Evolutionary conservation across 2,113 vertebrate species (phyloP), one percentile per base, ranked within the genome.

Genomic region (Cariama cristata): DNA sequence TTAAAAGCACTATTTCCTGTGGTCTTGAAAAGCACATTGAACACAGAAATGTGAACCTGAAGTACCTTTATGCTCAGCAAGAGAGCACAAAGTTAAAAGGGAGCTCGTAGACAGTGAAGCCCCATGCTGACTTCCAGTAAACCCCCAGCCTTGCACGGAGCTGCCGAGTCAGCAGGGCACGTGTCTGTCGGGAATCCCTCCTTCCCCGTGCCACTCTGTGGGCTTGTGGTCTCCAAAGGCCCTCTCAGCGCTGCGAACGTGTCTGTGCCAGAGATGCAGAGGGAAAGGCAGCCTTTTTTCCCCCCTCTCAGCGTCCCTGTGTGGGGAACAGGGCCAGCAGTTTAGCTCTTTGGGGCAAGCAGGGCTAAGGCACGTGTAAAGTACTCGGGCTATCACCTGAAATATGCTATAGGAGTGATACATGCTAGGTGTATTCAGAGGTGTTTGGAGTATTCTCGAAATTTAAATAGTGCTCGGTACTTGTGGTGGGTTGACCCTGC

Each of bases 1-100:
- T 63, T 5, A 58, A 38, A 94, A 56, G 58, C 82, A 71, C n/a
- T 28, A 62, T 91, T 96, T 97, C 97, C 97, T 97, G 95, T 95
- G 87, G 93, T 91, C 91, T 95, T 49, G 38, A 69, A 20, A 55
- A 73, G 74, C 21, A 42, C n/a, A 21, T 1, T 47, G 38, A 95
- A 45, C 15, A 35, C 11, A 87, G 76, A 80, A 32, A 69, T 32
- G 28, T 53, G 75, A 74, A 72, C 33, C 53, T 50, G 24, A 92
- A 55, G 52, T 44, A 60, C 11, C 27, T 86, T 35, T 40, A 14
- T 23, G 56, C 23, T 88, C 38, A 38, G 38, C 38, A 38, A 38
- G 38, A 38, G 38, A 38, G 38, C 38, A 38, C 38, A 38, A 38
- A 38, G 38, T 38, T 38, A 32, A 71, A 79, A 40, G 26, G n/a